Base-by-base conservation (phyloP, 2,888 invertebrate genomes). In the Hyposoter dolosus region DNA sequence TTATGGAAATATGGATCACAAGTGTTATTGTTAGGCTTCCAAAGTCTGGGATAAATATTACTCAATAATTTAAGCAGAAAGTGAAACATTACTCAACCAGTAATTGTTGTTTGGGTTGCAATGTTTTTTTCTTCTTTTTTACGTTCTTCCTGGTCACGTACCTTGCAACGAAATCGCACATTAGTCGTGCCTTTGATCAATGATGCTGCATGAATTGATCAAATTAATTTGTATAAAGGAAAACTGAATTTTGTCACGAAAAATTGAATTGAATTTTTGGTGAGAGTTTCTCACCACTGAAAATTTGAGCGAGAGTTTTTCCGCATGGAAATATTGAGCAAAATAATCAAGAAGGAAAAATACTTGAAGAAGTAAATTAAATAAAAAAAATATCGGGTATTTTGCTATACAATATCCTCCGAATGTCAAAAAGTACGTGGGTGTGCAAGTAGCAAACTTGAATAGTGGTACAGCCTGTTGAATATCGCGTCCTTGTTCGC, bases 401-500 rank as follows among this genome's bases (percentile, higher is more conserved):
- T 45, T 45, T 17, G 60, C 40, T n/a, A 10, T n/a, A 53, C 19
- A 45, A 35, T 19, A 12, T 69, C 47, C 23, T 68, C 45, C 45
- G n/a, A 60, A 56, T 60, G 60, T 60, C 40, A 68, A 71, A 74
- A 50, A 12, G 43, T 45, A 74, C 85, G 89, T 89, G 88, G 89
- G 89, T 83, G 88, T 66, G 43, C 47, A 50, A 80, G 77, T 23
- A 56, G 40, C 72, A 74, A 86, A 87, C 82, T 85, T 80, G 69
- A 87, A 87, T 87, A 78, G 82, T 56, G 28, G 45, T 63, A 45
- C 76, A 45, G 74, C 60, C 45, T 47, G 82, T 28, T 68, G 65
- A 53, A 81, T 81, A 66, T 85, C 80, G 78, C 85, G 88, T 89
- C 86, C 85, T 89, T 88, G 87, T 74, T 83, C 80, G 81, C 71